These are phyloP conservation scores for Pristionchus japonicus DNA, from an alignment of 2,888 invertebrate species.

Conservation along the genomic window DNA sequence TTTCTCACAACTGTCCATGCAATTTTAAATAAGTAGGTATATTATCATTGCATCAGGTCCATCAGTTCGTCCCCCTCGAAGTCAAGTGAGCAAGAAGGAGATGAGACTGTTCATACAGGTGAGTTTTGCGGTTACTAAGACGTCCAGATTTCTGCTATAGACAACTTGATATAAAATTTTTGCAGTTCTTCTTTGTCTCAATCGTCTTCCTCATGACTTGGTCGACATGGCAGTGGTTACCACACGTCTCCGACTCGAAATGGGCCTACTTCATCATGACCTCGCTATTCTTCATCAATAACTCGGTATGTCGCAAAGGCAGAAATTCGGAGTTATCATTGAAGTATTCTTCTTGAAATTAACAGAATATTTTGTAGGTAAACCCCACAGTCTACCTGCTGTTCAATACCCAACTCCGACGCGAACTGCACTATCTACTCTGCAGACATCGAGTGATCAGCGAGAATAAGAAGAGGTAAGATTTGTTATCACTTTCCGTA, in stretches of 20 bases:
- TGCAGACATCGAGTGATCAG: conserved; percentile 60
- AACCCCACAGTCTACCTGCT: conserved; percentile 73
- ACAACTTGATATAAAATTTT: not conserved
- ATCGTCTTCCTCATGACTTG: conserved; percentile 71
- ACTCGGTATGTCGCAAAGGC: no score
- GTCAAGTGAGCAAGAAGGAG: conserved; percentile 71
- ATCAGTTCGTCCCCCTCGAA: conserved; percentile 66
- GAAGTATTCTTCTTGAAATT: no score
- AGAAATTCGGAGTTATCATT: no score
- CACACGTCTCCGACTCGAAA: conserved; percentile 64
- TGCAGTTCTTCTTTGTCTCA: conserved; percentile 73
- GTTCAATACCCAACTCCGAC: conserved; percentile 69
- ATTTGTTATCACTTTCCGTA: no score
- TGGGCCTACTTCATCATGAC: conserved; percentile 73
- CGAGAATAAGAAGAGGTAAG: conserved; percentile 43
- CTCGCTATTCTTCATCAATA: conserved; percentile 72
- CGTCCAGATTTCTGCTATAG: no score
- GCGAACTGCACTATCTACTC: conserved; percentile 67
- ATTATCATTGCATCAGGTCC: no score
- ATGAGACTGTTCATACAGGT: conserved; percentile 71
- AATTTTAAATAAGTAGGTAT: no score
- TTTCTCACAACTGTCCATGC: no score
- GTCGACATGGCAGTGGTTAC: conserved; percentile 73
- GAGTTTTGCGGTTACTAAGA: no score
- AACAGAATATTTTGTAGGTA: conserved; percentile 49